Conservation (phyloP, 2,797 vertebrate genomes). For the Momotus momota region DNA sequence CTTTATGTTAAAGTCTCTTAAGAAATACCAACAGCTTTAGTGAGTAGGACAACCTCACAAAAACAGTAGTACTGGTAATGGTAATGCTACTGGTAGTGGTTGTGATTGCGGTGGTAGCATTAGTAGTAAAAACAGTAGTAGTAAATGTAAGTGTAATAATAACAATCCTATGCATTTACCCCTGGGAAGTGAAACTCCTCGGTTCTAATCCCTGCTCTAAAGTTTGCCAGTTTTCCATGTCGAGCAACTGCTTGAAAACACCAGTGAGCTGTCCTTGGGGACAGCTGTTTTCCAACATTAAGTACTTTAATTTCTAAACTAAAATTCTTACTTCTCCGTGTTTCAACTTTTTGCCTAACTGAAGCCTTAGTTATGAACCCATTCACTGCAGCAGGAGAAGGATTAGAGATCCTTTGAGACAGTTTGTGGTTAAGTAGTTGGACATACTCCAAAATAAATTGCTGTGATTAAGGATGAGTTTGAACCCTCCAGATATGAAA, state of each 20-base stretch:
- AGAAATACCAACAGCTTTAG: background rate
- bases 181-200: background rate
- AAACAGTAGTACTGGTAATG: background rate
- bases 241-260: background rate
- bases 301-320: background rate
- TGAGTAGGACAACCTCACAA: background rate
- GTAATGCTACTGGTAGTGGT: background rate
- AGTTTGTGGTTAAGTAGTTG: background rate
- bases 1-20: background rate
- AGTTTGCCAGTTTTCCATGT: background rate
- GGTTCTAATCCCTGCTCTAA: background rate
- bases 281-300: background rate
- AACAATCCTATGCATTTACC: background rate
- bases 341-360: background rate
- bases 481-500: background rate
- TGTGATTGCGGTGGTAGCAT: background rate
- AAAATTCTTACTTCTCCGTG: background rate
- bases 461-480: background rate
- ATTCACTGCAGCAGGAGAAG: background rate
- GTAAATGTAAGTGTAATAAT: background rate
- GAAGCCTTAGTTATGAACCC: background rate
- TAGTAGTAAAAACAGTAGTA: background rate
- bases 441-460: background rate
- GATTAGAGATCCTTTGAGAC: background rate
- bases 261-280: background rate